Evolutionary conservation across 2,797 vertebrate species (phyloP).

Genomic region (Parauchenoglanis punctatus): DNA sequence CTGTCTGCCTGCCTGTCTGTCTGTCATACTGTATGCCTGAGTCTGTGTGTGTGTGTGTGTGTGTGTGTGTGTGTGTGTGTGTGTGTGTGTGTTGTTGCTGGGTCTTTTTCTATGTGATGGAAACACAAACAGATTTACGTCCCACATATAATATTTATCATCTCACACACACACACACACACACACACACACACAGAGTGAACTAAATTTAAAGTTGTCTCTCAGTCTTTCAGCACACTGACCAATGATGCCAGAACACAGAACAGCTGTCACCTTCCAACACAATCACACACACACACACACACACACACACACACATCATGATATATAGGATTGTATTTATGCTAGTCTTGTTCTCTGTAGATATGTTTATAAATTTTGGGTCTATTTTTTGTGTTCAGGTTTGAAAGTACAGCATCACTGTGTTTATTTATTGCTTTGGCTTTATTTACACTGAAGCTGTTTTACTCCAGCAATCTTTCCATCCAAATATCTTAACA

Average conservation of each 20-base stretch:
- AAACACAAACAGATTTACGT: constrained; percentile 71
- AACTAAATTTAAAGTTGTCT: constrained; percentile 5
- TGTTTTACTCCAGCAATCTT: neutral
- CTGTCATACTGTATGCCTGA: neutral
- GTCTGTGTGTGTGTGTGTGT: neutral
- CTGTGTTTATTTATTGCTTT: neutral
- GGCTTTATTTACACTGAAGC: neutral
- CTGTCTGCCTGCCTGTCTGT: neutral
- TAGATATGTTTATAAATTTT: neutral
- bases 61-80: neutral
- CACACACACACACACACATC: constrained; percentile 23
- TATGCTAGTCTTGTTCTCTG: neutral
- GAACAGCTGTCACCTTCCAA: constrained; percentile 62
- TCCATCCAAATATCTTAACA: neutral
- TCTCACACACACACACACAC: neutral
- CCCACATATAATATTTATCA: constrained; percentile 63
- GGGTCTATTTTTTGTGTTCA: neutral
- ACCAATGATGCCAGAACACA: constrained; percentile 62
- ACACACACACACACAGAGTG: neutral
- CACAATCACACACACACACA: constrained; percentile 13
- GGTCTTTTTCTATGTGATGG: constrained; percentile 51
- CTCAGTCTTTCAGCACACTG: constrained; percentile 57
- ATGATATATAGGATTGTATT: neutral
- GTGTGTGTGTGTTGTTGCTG: constrained; percentile 60
- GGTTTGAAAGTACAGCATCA: neutral